phyloP scores from a whole-genome alignment of 2,113 vertebrate species.

The Tapirus terrestris region DNA sequence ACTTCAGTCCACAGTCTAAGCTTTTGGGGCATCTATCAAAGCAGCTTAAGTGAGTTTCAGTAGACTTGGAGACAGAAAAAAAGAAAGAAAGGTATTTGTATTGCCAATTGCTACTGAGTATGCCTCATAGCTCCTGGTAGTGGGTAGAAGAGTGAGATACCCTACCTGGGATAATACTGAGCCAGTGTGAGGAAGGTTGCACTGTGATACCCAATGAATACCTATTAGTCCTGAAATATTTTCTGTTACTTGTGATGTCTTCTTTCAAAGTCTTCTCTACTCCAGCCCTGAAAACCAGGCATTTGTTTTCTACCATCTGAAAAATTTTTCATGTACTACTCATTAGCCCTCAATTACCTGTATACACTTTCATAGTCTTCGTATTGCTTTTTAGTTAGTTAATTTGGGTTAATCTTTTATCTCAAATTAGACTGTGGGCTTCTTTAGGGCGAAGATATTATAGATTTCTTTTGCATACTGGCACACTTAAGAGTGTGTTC shows the following conservation, averaged over 20 bases:
- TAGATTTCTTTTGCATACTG: slow-evolving; percentile 9
- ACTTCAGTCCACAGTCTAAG: background rate
- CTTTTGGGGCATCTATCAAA: background rate
- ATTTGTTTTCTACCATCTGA: slow-evolving; percentile 21
- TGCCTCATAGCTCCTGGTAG: background rate
- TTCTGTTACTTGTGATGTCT: background rate
- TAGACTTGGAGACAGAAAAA: background rate
- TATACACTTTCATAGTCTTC: slow-evolving; percentile 24
- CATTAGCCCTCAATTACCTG: background rate
- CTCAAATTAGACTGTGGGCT: background rate
- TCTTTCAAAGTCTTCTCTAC: background rate
- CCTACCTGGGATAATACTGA: background rate
- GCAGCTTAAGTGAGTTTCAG: background rate
- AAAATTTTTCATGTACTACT: background rate
- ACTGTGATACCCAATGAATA: background rate
- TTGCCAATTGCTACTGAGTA: background rate
- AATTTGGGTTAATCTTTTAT: slow-evolving; percentile 60
- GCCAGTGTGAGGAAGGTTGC: background rate
- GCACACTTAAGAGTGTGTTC: background rate
- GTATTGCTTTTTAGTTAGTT: slow-evolving; percentile 47
- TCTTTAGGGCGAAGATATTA: slow-evolving; percentile 12
- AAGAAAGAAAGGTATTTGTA: background rate
- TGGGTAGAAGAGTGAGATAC: background rate
- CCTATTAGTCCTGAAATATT: background rate
- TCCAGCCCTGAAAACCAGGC: background rate